Evolutionary conservation across 23 tunicate species (phyloP).

Genomic region (Diplosoma virens): DNA sequence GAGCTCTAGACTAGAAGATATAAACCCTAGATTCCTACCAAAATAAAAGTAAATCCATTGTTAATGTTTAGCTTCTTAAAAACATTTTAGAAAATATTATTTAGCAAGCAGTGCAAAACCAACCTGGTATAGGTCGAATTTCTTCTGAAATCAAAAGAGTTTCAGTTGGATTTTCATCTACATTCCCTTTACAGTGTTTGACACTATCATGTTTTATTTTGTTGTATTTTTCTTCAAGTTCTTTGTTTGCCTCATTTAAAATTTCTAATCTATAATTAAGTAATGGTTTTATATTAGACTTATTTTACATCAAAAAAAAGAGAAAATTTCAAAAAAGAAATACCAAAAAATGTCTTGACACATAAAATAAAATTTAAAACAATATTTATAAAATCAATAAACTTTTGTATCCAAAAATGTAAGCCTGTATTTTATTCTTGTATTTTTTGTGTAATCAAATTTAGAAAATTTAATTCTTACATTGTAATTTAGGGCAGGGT

Average conservation of each 20-base stretch:
- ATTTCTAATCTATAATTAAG: constrained; percentile 33
- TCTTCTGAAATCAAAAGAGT: constrained; percentile 18
- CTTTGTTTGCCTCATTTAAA: constrained; percentile 38
- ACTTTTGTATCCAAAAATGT: too few relatives aligned
- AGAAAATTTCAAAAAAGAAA: too few relatives aligned
- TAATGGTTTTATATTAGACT: neutral
- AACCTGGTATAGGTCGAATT: constrained; percentile 70
- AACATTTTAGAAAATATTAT: neutral
- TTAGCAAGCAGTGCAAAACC: neutral
- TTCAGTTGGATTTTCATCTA: constrained; percentile 7
- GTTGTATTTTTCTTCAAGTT: constrained; percentile 34
- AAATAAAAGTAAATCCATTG: too few relatives aligned
- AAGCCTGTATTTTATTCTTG: too few relatives aligned
- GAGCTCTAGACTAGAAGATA: too few relatives aligned
- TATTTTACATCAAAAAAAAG: neutral
- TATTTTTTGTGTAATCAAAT: too few relatives aligned
- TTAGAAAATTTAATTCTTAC: too few relatives aligned
- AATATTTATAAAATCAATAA: neutral
- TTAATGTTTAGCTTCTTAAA: neutral
- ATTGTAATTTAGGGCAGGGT: too few relatives aligned
- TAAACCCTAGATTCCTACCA: too few relatives aligned
- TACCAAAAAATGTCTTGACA: neutral
- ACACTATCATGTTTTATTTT: constrained; percentile 20
- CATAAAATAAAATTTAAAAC: neutral
- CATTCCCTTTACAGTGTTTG: constrained; percentile 12